Percentiles rank a stretch among this genome's conserved stretches.
Evolutionary conservation across 2,888 invertebrate species (phyloP).

Genomic region (Aromia moschata): DNA sequence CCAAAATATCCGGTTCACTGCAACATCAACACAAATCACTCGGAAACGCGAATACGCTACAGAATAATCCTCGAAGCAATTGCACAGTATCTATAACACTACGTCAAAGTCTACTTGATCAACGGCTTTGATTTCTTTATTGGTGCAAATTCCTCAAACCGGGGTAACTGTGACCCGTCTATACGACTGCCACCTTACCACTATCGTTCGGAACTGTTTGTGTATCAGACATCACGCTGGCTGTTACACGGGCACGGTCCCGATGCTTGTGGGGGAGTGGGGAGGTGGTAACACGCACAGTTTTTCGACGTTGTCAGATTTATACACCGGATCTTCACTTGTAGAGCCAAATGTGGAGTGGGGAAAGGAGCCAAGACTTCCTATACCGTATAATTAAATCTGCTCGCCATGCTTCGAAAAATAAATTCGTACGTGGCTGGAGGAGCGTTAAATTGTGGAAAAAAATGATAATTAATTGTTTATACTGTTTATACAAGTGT

Average conservation of each 20-base stretch:
- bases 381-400: constrained; percentile 47
- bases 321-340: constrained; percentile 61
- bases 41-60: constrained; percentile 33
- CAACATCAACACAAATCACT: constrained; percentile 38
- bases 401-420: constrained; percentile 7
- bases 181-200: constrained; percentile 61
- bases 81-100: constrained; percentile 27
- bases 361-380: constrained; percentile 56
- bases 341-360: constrained; percentile 48
- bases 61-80: constrained; percentile 29
- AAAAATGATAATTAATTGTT: no score
- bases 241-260: constrained; percentile 29
- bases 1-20: constrained; percentile 38
- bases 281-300: constrained; percentile 52
- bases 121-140: constrained; percentile 8
- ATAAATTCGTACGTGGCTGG: constrained; percentile 7
- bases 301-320: constrained; percentile 47
- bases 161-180: constrained; percentile 61
- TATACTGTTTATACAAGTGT: neutral
- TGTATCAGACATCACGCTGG: constrained; percentile 41
- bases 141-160: constrained; percentile 22
- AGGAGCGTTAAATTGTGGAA: neutral
- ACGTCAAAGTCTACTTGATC: constrained; percentile 25
- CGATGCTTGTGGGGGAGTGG: constrained; percentile 45
- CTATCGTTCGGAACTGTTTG: constrained; percentile 58